Evolutionary conservation across 1,140 invertebrate genomes (phyloP), one percentile per base, ranked within the genome.

Genomic region (Stegodyphus dumicola): DNA sequence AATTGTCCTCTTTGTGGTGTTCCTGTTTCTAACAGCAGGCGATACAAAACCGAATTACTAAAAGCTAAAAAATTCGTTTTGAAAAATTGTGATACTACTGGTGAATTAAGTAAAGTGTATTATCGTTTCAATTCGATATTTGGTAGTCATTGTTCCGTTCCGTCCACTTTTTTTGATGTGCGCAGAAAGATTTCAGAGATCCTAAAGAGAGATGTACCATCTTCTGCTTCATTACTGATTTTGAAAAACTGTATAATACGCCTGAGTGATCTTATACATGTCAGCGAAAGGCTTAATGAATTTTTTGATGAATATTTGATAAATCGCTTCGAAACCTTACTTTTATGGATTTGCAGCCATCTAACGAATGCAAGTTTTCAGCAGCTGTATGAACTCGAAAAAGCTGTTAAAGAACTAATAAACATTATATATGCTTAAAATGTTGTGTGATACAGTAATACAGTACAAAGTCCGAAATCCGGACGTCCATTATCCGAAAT

Each of bases 281-380:
- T 77, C 11, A 69, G 33, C 11, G 3, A 71, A 53, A 33, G 6
- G 6, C n/a, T 5, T n/a, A 51, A 54, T 15, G 52, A 76, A 54
- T 67, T 18, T 6, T n/a, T 6, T 7, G n/a, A 65, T 54, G 65
- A 33, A 9, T 64, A 56, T 15, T 11, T 73, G 15, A 18, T 52
- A 77, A 69, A 17, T 49, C 52, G 66, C 9, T 78, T 86, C 52
- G 66, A 86, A 17, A 65, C 76, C 4, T 66, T 86, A n/a, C 33
- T 78, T 10, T 17, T 53, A 13, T 86, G 84, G 84, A 71, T 86
- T 53, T 73, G 7, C 11, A 78, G 64, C 52, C 75, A 86, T 51
- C 65, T 86, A 33, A 66, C 17, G n/a, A 70, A 11, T 77, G 84
- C 84, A 15, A 77, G 67, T 15, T 86, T 71, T n/a, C 75, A 86